A percentile compares a stretch with the other conserved stretches of the same genome.
These are phyloP conservation scores for Magallana ariakensis DNA, from an alignment of 1,140 invertebrate species.

Conservation along the genomic window DNA sequence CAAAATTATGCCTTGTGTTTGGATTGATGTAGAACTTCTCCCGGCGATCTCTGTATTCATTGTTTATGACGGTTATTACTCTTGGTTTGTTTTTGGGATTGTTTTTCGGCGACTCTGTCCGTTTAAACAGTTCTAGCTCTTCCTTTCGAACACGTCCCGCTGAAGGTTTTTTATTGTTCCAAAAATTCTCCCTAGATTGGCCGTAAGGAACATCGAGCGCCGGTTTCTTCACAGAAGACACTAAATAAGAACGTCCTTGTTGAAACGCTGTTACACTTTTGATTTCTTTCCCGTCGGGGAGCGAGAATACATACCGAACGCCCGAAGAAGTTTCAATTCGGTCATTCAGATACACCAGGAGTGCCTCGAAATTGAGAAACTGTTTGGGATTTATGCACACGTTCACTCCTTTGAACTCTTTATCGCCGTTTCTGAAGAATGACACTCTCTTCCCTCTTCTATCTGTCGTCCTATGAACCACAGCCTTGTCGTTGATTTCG, in stretches of 20 bases:
- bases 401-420: slow-evolving; percentile 92
- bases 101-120: slow-evolving; percentile 35
- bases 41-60: slow-evolving; percentile 68
- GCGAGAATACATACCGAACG: slow-evolving; percentile 89
- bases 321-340: slow-evolving; percentile 76
- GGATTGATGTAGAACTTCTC: slow-evolving; percentile 87
- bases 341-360: slow-evolving; percentile 85
- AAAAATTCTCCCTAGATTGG: slow-evolving; percentile 65
- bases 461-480: slow-evolving; percentile 44
- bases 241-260: slow-evolving; percentile 92
- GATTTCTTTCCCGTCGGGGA: slow-evolving; percentile 90
- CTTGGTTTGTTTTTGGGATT: slow-evolving; percentile 59
- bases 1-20: slow-evolving; percentile 94
- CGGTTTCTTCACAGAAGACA: slow-evolving; percentile 91
- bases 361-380: slow-evolving; percentile 90
- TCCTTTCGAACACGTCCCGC: slow-evolving; percentile 60
- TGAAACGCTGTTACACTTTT: slow-evolving; percentile 91
- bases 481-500: slow-evolving; percentile 37
- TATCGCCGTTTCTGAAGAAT: slow-evolving; percentile 96
- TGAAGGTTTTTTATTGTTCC: slow-evolving; percentile 66
- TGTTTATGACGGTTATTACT: slow-evolving; percentile 75
- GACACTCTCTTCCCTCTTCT: slow-evolving; percentile 83
- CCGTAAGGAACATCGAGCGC: slow-evolving; percentile 66
- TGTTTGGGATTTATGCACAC: slow-evolving; percentile 90
- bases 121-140: slow-evolving; percentile 65